These are phyloP conservation scores for Bombyx huttoni DNA, from an alignment of 2,888 invertebrate genomes.

Conservation along the genomic window DNA sequence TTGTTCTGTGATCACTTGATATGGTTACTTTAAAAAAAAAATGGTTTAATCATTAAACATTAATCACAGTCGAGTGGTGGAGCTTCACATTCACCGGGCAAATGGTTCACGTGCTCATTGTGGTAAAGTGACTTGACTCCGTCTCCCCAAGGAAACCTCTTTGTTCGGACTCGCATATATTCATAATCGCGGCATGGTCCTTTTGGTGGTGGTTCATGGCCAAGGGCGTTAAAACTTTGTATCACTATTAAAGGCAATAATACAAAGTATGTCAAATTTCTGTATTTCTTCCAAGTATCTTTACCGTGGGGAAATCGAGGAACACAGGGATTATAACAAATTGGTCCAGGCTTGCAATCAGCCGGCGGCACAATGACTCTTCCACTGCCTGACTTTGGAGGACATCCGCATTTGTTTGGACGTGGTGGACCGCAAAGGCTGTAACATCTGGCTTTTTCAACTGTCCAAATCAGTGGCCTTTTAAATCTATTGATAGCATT, in stretches of 20 bases:
- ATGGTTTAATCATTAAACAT: conserved; percentile 3
- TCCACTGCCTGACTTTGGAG: conserved; percentile 23
- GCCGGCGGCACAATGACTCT: conserved; percentile 29
- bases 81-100: conserved; percentile 47
- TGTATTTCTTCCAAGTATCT: conserved; percentile 37
- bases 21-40: neutral
- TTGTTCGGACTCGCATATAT: conserved; percentile 81
- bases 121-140: conserved; percentile 88
- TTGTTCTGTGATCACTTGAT: neutral
- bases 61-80: conserved; percentile 42
- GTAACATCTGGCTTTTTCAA: conserved; percentile 12
- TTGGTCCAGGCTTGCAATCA: conserved; percentile 27
- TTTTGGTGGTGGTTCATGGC: conserved; percentile 22
- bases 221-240: conserved; percentile 22
- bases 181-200: conserved; percentile 74
- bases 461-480: neutral
- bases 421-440: conserved; percentile 33
- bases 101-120: conserved; percentile 78
- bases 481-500: neutral
- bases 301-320: conserved; percentile 35
- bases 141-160: conserved; percentile 93
- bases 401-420: conserved; percentile 24
- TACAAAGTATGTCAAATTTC: conserved; percentile 32
- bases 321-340: conserved; percentile 36
- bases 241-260: conserved; percentile 39